phyloP scores from a whole-genome alignment of 1,140 invertebrate species.

The Temnothorax curvispinosus region DNA sequence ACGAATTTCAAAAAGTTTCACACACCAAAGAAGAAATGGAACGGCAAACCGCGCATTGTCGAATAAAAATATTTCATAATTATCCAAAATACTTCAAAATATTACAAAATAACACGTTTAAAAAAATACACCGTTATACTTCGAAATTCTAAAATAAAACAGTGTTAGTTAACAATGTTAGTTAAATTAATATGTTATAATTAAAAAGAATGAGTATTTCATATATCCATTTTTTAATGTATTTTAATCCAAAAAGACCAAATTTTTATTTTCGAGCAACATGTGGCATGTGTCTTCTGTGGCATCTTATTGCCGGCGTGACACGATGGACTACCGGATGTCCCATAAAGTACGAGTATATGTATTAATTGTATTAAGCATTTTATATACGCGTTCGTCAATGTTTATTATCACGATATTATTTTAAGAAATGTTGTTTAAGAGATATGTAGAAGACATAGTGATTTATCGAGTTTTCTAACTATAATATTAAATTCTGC shows the following conservation, averaged over 20 bases:
- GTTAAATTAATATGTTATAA: neutral
- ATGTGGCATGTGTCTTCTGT: neutral
- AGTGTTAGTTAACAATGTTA: too few relatives aligned
- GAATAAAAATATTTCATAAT: neutral
- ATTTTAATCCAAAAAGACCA: too few relatives aligned
- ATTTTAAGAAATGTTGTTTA: slow-evolving; percentile 6
- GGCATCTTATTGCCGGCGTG: neutral
- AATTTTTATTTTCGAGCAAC: neutral
- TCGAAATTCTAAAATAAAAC: neutral
- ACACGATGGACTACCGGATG: neutral
- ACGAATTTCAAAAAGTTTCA: neutral
- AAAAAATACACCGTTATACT: neutral
- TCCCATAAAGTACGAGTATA: slow-evolving; percentile 1
- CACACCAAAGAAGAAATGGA: neutral
- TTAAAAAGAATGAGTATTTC: neutral
- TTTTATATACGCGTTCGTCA: neutral
- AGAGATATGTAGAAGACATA: neutral
- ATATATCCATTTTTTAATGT: neutral
- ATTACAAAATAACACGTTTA: slow-evolving; percentile 6
- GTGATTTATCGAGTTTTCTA: neutral
- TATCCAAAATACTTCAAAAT: neutral
- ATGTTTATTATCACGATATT: slow-evolving; percentile 1
- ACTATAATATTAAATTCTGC: slow-evolving; percentile 31
- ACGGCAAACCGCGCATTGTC: neutral
- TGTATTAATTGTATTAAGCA: slow-evolving; percentile 7